Conservation (phyloP, 53 echinoderm and acorn worm genomes). For the Glandiceps talaboti region DNA sequence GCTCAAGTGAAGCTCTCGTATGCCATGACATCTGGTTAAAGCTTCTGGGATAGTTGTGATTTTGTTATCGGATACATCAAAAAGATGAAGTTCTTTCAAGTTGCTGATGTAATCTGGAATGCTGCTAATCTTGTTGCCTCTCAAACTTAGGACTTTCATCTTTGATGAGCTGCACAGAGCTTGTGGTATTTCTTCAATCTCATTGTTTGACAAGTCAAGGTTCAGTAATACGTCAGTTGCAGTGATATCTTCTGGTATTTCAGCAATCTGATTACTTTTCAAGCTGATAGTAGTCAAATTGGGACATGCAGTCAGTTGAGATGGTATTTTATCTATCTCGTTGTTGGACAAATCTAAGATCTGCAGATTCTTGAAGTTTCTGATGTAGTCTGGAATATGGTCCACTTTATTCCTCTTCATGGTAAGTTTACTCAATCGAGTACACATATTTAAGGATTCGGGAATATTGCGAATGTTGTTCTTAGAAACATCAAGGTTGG, state of each 20-base stretch:
- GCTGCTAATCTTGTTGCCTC: background rate
- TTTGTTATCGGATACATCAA: background rate
- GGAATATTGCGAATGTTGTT: background rate
- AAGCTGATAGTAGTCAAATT: background rate
- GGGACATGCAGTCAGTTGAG: background rate
- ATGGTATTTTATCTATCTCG: background rate
- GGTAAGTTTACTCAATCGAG: background rate
- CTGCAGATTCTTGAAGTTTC: background rate
- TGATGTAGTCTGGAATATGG: background rate
- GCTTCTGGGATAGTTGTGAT: background rate
- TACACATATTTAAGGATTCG: background rate
- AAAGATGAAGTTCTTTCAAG: background rate
- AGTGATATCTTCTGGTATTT: background rate
- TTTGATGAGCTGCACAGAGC: background rate
- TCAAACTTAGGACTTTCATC: background rate
- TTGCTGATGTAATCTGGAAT: background rate
- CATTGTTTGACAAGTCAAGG: background rate
- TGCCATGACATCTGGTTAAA: background rate
- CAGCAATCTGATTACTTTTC: background rate
- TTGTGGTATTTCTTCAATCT: background rate
- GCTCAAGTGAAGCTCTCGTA: background rate
- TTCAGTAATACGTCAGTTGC: background rate
- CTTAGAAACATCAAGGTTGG: background rate
- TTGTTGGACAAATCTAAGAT: background rate
- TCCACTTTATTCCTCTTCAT: background rate